Evolutionary conservation across 2,888 invertebrate genomes (phyloP).

Genomic region (Epinotia bilunana): DNA sequence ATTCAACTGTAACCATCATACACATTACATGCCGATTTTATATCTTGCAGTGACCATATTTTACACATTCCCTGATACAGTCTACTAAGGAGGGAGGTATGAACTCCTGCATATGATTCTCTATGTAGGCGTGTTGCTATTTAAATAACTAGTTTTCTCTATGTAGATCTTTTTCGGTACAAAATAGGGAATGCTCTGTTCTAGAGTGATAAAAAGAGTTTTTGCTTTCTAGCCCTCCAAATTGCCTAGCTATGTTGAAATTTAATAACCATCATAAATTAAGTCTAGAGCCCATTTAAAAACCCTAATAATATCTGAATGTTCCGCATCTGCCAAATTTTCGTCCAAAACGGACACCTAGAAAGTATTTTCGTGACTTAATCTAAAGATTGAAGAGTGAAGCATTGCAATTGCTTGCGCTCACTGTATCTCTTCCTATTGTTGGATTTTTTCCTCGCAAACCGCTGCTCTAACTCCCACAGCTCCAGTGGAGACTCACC

Average conservation of each 20-base stretch:
- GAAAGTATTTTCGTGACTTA: too few relatives aligned
- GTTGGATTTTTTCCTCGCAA: too few relatives aligned
- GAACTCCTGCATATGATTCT: too few relatives aligned
- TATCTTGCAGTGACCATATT: neutral
- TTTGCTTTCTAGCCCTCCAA: neutral
- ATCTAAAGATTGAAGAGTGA: too few relatives aligned
- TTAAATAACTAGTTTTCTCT: neutral
- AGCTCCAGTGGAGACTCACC: too few relatives aligned
- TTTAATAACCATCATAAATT: neutral
- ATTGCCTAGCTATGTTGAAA: neutral
- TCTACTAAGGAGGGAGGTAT: neutral
- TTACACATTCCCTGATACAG: neutral
- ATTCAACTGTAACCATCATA: conserved; percentile 7
- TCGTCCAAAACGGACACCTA: too few relatives aligned
- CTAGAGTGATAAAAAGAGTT: neutral
- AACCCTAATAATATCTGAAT: neutral
- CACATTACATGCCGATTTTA: neutral
- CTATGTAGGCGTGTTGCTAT: too few relatives aligned
- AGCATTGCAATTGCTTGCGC: too few relatives aligned
- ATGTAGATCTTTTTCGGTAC: neutral
- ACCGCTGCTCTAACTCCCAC: too few relatives aligned
- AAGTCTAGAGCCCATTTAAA: neutral
- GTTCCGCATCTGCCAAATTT: too few relatives aligned
- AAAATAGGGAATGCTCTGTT: neutral
- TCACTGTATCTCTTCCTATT: too few relatives aligned